phyloP scores from a whole-genome alignment of 2,888 invertebrate genomes.

The Pantelozetes paolii region DNA sequence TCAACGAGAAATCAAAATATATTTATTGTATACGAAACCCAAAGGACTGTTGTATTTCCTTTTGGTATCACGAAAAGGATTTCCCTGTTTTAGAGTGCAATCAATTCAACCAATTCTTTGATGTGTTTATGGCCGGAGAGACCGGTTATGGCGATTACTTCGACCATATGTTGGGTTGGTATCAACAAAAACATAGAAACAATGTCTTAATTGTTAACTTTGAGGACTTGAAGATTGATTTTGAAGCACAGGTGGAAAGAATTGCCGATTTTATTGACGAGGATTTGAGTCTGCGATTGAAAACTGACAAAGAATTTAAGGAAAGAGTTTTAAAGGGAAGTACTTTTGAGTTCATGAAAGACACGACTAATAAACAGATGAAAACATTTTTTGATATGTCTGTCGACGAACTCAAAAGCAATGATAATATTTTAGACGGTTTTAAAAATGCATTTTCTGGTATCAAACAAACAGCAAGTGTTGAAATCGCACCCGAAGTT shows the following conservation, averaged over 20 bases:
- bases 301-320: conserved; percentile 19
- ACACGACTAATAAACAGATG: conserved; percentile 37
- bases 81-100: conserved; percentile 38
- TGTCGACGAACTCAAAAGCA: not conserved
- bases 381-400: not conserved
- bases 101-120: conserved; percentile 52
- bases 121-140: conserved; percentile 53
- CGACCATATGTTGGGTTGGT: conserved; percentile 46
- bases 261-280: conserved; percentile 47
- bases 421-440: not conserved
- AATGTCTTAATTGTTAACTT: conserved; percentile 53
- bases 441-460: not conserved
- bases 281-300: conserved; percentile 39
- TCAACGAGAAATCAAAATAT: conserved; percentile 44
- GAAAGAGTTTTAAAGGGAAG: conserved; percentile 40
- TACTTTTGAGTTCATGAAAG: conserved; percentile 45
- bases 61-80: conserved; percentile 51
- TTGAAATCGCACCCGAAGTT: not conserved
- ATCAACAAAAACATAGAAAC: conserved; percentile 47
- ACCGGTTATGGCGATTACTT: conserved; percentile 48
- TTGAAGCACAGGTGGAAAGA: conserved; percentile 43
- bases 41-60: conserved; percentile 55
- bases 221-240: conserved; percentile 53
- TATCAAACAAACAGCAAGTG: not conserved
- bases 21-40: conserved; percentile 56